phyloP scores from a whole-genome alignment of 2,888 invertebrate species.

The Heliconius charithonia region DNA sequence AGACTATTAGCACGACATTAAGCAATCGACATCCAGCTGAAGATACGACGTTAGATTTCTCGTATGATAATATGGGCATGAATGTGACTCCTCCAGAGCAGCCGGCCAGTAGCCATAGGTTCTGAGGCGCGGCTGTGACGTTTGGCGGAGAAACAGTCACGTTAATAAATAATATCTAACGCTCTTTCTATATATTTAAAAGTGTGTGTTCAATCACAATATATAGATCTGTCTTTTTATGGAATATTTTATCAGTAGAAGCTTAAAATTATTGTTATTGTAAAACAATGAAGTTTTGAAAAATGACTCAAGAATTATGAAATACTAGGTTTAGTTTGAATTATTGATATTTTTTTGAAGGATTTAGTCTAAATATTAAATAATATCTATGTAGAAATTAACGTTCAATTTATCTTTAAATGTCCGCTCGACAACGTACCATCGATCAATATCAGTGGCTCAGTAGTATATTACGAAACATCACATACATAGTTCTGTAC shows the following conservation, averaged over 20 bases:
- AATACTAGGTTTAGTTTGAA: background rate
- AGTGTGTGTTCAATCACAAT: background rate
- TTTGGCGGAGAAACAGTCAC: conserved; percentile 56
- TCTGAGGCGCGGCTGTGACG: conserved; percentile 61
- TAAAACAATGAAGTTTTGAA: background rate
- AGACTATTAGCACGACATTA: conserved; percentile 88
- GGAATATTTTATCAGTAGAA: background rate
- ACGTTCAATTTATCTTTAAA: conserved; percentile 6
- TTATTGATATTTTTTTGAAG: too few relatives aligned
- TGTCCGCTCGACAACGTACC: background rate
- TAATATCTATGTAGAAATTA: too few relatives aligned
- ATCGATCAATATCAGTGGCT: conserved; percentile 23
- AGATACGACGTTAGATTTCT: conserved; percentile 89
- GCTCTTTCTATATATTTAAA: background rate
- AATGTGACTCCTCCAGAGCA: conserved; percentile 85
- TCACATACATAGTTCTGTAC: conserved; percentile 37
- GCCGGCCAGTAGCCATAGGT: conserved; percentile 67
- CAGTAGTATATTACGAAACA: conserved; percentile 33
- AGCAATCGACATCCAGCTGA: conserved; percentile 90
- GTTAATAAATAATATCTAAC: conserved; percentile 49
- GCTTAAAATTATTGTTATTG: background rate
- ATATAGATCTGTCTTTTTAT: background rate
- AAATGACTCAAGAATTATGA: background rate
- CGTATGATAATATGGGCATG: conserved; percentile 91
- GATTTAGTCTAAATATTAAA: too few relatives aligned